Evolutionary conservation across 1,140 invertebrate species (phyloP), one percentile per base, ranked within the genome.

Genomic region (Drosophila pseudoobscura): DNA sequence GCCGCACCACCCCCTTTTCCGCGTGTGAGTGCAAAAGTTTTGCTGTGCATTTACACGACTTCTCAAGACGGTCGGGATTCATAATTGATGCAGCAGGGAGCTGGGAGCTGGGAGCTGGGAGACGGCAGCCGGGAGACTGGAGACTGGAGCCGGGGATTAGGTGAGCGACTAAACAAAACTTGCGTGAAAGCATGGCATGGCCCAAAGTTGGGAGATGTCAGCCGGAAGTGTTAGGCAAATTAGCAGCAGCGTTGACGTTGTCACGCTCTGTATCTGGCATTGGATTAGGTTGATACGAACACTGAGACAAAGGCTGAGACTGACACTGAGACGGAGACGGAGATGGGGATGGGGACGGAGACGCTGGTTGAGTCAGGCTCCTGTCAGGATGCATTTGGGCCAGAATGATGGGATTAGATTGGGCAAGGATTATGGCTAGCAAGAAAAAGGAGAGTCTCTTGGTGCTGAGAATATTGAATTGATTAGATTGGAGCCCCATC

Each of bases 171-270:
- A 70, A 70, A 69, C 66, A 70, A 70, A 57, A 70, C 66, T 70
- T 50, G 20, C 20, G 45, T 31, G 63, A 68, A 43, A 56, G 65
- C 65, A 56, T 54, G 26, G 26, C 51, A 56, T 54, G 26, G 26
- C 63, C 61, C 45, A 69, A 70, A 82, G 75, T 83, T 82, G 75
- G 50, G 59, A 75, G 63, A 82, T 75, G 79, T 82, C 79, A 83
- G 59, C 43, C 59, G 52, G 59, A 65, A 82, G 79, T 82, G 79
- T 82, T 82, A 61, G 79, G 29, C 75, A 83, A 82, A 82, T 82
- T 82, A 82, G 79, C 79, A 75, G 70, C 49, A 60, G 64, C 56
- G 70, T 64, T 78, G 79, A 65, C 17, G 53, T 54, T 75, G 79
- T 83, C 79, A 82, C 79, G 79, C 79, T 70, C 17, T 26, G 52